These are phyloP conservation scores for Lepas anatifera DNA, from an alignment of 2,888 invertebrate species.

Conservation along the genomic window DNA sequence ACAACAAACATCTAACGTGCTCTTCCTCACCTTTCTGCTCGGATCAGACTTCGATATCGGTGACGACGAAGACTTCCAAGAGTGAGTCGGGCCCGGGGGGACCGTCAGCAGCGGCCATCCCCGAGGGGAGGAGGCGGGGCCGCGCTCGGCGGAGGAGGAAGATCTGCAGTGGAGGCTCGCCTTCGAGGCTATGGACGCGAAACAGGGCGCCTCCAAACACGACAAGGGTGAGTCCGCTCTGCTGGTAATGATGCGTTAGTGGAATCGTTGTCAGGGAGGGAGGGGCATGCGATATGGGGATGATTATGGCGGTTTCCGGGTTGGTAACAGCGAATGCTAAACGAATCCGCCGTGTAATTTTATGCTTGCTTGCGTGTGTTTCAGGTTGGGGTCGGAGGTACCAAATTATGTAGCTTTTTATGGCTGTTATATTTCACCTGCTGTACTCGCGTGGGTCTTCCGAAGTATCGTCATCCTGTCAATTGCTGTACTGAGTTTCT, in stretches of 20 bases:
- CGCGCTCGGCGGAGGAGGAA: conserved; percentile 19
- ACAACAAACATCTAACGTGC: too few species aligned
- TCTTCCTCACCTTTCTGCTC: background rate
- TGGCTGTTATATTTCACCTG: too few species aligned
- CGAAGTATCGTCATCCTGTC: background rate
- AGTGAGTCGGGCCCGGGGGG: background rate
- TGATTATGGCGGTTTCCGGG: too few species aligned
- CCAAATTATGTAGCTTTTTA: too few species aligned
- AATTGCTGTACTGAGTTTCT: background rate
- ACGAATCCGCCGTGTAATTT: too few species aligned
- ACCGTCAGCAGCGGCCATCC: conserved; percentile 17
- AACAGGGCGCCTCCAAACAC: conserved; percentile 29
- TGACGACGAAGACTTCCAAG: background rate
- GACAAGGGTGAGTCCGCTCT: background rate
- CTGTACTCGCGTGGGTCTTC: too few species aligned
- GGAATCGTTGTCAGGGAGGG: too few species aligned
- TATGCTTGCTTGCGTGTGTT: too few species aligned
- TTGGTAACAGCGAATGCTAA: too few species aligned
- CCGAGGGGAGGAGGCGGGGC: conserved; percentile 17
- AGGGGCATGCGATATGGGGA: too few species aligned
- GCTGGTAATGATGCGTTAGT: too few species aligned
- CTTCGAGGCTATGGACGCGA: conserved; percentile 37
- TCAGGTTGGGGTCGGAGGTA: too few species aligned
- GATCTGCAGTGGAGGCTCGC: conserved; percentile 30
- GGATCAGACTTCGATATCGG: background rate